Conservation (phyloP, 2,113 vertebrate species). For the Turdus rufiventris region DNA sequence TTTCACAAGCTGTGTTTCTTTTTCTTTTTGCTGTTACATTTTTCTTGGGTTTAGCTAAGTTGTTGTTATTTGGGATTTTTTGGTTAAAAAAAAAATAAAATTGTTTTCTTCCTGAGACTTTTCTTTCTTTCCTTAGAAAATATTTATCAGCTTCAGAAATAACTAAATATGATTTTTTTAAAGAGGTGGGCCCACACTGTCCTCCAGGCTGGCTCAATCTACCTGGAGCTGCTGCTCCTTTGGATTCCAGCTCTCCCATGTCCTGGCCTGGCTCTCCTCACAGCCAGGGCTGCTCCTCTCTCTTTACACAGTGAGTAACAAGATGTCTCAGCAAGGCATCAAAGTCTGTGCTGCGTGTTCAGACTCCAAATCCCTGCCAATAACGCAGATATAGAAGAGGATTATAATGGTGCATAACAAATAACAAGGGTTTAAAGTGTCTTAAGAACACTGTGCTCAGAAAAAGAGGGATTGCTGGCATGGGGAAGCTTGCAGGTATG, state of each 20-base stretch:
- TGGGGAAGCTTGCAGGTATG: background rate
- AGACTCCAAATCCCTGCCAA: conserved; percentile 49
- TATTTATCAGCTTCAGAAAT: background rate
- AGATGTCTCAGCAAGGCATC: conserved; percentile 4
- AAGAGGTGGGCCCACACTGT: background rate
- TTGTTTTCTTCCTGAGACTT: background rate
- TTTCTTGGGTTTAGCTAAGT: background rate
- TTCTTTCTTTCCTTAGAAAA: background rate
- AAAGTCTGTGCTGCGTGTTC: background rate
- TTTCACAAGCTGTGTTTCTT: background rate
- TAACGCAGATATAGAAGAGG: conserved; percentile 23
- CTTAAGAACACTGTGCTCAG: conserved; percentile 28
- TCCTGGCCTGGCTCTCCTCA: background rate
- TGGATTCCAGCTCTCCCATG: background rate
- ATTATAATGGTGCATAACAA: conserved; percentile 47
- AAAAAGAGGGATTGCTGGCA: conserved; percentile 25
- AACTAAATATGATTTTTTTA: background rate
- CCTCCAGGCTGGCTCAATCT: background rate
- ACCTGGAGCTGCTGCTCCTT: fast-evolving
- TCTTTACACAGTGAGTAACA: background rate
- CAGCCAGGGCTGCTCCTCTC: background rate
- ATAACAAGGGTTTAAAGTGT: conserved; percentile 28
- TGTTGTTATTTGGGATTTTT: background rate
- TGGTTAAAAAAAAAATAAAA: background rate
- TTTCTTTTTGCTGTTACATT: background rate